Base-by-base conservation (phyloP, 2,888 invertebrate genomes). In the Sarcophaga subvicina region DNA sequence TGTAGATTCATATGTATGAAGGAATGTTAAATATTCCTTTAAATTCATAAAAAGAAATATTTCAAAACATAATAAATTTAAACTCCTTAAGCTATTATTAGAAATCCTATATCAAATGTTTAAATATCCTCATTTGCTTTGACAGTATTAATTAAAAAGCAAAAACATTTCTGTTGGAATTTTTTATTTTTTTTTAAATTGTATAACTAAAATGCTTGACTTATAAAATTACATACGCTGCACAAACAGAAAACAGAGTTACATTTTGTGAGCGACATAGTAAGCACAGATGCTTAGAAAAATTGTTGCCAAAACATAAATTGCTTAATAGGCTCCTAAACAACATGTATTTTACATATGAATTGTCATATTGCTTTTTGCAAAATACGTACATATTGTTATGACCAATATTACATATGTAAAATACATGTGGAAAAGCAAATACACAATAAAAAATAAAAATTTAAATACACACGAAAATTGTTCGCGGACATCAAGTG, bases 141-240 rank as follows among this genome's bases (percentile, higher is more conserved):
- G 2, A 73, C 80, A 80, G 80, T 80, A 80, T 80, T 80, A 73
- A 67, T 67, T 64, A 20, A 73, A 49, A 67, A 59, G 12, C 54
- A 67, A 45, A 20, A 20, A 54, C 11, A 27, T n/a, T 70, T 22
- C 37, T 37, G 2, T 37, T 0, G 3, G 2, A 37, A 4, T 37
- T 37, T 37, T 37, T 37, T 8, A 37, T 37, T 37, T 37, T 10
- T 37, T 37, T 37, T 2, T 8, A 37, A 37, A 49, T n/a, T n/a
- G n/a, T n/a, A n/a, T n/a, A n/a, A n/a, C n/a, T 54, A 4, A 25
- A 64, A 27, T 17, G n/a, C 17, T 64, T 25, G 4, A 20, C 14
- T 22, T 6, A 14, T 27, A 75, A 27, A 4, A 45, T 27, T 22
- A 22, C 22, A 22, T 5, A 27, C 5, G 27, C 6, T 47, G 5